Conservation (phyloP, 2,888 invertebrate species). For the Chymomyza amoena region DNA sequence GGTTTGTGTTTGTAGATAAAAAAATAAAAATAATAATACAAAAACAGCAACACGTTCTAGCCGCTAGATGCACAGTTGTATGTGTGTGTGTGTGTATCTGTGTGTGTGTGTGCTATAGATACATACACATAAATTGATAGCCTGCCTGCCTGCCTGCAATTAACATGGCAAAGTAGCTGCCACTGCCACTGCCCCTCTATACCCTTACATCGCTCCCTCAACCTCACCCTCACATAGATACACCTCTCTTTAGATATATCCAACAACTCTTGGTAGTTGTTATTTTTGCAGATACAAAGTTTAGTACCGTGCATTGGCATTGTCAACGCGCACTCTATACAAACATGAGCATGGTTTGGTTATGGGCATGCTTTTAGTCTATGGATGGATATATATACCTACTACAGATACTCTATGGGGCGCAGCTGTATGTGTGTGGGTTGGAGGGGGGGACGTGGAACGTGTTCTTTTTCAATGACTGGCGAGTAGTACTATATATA, state of each 20-base stretch:
- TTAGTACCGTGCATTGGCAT: conserved; percentile 29
- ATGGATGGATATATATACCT: neutral
- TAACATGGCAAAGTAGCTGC: conserved; percentile 39
- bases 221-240: neutral
- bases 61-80: neutral
- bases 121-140: conserved; percentile 42
- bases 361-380: neutral
- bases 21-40: too few relatives aligned
- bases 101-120: conserved; percentile 28
- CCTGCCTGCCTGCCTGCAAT: conserved; percentile 26
- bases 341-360: neutral
- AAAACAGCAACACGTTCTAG: neutral
- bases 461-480: neutral
- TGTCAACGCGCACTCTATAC: conserved; percentile 15
- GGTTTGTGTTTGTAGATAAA: conserved; percentile 26
- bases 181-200: conserved; percentile 6
- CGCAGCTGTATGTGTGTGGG: neutral
- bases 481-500: neutral
- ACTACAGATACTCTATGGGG: too few relatives aligned
- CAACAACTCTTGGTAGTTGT: neutral
- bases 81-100: conserved; percentile 15
- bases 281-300: conserved; percentile 11
- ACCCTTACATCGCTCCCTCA: neutral
- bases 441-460: too few relatives aligned
- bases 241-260: neutral